A percentile compares a stretch with the other conserved stretches of the same genome.
Evolutionary conservation across 2,888 invertebrate genomes (phyloP).

Genomic region (Biston stratarius): DNA sequence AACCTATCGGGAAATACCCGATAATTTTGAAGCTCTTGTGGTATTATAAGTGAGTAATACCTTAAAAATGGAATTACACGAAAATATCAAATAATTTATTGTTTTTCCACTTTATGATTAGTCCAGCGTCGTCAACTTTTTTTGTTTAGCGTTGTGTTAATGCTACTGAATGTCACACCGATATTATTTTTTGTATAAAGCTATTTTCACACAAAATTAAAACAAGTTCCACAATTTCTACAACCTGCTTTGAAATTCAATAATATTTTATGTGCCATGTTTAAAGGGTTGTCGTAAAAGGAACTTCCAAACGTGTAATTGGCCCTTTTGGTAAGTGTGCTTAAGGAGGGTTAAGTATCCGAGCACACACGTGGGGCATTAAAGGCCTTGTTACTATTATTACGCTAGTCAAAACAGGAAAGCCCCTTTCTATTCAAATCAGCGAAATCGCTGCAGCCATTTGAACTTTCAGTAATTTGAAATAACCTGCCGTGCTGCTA

Average conservation of each 20-base stretch:
- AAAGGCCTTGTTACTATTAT: constrained; percentile 38
- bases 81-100: no score
- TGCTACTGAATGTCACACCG: no score
- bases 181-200: not conserved
- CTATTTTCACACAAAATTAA: constrained; percentile 1
- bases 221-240: not conserved
- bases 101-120: no score
- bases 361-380: constrained; percentile 39
- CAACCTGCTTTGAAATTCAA: constrained; percentile 17
- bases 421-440: constrained; percentile 32
- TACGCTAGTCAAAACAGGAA: constrained; percentile 38
- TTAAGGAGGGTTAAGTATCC: constrained; percentile 37
- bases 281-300: constrained; percentile 34
- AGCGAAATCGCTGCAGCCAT: constrained; percentile 19
- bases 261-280: constrained; percentile 8
- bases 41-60: no score
- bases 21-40: no score
- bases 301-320: constrained; percentile 38
- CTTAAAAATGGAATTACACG: no score
- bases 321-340: constrained; percentile 37
- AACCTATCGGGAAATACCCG: no score
- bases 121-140: no score
- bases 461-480: constrained; percentile 19
- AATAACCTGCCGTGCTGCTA: constrained; percentile 7
- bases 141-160: no score